Conservation (phyloP, 2,113 vertebrate genomes). For the Cinclus cinclus region DNA sequence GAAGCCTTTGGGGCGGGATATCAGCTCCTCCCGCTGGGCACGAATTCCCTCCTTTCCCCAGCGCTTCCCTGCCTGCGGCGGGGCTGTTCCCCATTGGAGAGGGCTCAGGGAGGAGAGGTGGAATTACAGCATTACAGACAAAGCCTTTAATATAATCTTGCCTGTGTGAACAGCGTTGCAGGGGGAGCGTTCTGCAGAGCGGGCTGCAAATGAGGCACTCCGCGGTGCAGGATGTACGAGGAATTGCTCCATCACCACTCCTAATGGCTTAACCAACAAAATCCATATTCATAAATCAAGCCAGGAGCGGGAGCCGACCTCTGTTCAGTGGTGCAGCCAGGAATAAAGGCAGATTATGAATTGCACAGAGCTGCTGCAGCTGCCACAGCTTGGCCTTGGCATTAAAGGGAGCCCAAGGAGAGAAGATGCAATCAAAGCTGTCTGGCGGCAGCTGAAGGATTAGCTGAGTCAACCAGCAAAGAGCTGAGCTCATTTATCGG, state of each 20-base stretch:
- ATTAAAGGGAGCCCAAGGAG: constrained; percentile 27
- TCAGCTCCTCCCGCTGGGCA: not conserved
- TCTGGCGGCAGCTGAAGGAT: constrained; percentile 2
- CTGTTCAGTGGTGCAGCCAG: not conserved
- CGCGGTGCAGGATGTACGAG: not conserved
- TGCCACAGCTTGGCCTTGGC: constrained; percentile 17
- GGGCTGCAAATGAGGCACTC: not conserved
- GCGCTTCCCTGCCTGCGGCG: not conserved
- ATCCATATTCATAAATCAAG: constrained; percentile 45
- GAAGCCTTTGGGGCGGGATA: not conserved
- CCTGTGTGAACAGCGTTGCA: not conserved
- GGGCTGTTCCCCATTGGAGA: fast-evolving
- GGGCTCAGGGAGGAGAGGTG: not conserved
- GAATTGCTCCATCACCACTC: constrained; percentile 29
- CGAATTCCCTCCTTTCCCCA: not conserved
- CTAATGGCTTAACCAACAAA: constrained; percentile 44
- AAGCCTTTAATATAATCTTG: not conserved
- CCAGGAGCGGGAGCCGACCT: not conserved
- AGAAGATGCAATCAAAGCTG: constrained; percentile 20
- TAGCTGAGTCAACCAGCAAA: constrained; percentile 52
- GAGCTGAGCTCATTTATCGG: constrained; percentile 29
- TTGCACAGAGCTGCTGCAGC: constrained; percentile 10
- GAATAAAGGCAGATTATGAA: not conserved
- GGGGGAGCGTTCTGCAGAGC: not conserved
- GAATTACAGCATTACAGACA: constrained; percentile 10